phyloP scores from a whole-genome alignment of 2,113 vertebrate genomes.

The Pseudorectes ferrugineus region DNA sequence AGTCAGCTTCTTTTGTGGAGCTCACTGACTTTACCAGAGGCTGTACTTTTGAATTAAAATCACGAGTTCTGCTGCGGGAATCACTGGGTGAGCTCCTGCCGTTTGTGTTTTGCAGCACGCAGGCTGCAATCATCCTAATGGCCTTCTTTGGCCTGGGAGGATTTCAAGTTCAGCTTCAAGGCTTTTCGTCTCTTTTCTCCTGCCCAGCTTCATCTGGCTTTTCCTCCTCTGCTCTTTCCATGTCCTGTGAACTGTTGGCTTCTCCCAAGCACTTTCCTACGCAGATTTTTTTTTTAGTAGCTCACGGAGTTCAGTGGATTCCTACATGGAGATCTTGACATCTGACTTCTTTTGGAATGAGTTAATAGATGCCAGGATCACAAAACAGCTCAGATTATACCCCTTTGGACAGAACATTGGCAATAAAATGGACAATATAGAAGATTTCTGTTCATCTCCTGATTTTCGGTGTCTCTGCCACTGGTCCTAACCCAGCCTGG shows the following conservation, averaged over 20 bases:
- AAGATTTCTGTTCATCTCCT: not conserved
- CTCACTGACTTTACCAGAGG: not conserved
- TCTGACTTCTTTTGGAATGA: not conserved
- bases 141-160: not conserved
- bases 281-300: not conserved
- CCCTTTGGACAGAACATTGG: not conserved
- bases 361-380: not conserved
- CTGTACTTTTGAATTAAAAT: constrained; percentile 3
- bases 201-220: not conserved
- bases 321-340: not conserved
- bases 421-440: not conserved
- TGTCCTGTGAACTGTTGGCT: not conserved
- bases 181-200: not conserved
- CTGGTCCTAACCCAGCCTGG: not conserved
- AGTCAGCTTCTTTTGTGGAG: constrained; percentile 26
- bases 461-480: not conserved
- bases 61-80: not conserved
- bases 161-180: not conserved
- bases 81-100: not conserved
- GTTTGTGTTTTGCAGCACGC: not conserved
- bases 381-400: not conserved
- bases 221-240: not conserved
- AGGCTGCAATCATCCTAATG: not conserved
- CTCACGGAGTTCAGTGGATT: not conserved
- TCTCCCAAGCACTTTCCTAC: not conserved